phyloP scores from a whole-genome alignment of 2,797 vertebrate genomes.

The Meda fulgida region DNA sequence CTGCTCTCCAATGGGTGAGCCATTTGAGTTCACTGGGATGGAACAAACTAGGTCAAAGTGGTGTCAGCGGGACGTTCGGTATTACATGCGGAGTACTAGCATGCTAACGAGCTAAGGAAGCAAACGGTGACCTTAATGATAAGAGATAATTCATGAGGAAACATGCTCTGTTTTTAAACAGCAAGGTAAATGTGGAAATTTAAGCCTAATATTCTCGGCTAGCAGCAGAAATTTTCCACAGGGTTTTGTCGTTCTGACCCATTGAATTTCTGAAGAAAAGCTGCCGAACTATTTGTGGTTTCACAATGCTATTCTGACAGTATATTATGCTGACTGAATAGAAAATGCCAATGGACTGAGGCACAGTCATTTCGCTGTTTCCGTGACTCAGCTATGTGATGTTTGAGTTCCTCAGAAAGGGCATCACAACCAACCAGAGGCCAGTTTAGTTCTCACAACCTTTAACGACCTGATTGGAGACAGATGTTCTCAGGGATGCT shows the following conservation, averaged over 20 bases:
- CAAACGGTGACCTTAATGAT: background rate
- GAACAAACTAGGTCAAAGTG: conserved; percentile 51
- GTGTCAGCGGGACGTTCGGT: background rate
- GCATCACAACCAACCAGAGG: background rate
- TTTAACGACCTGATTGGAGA: conserved; percentile 35
- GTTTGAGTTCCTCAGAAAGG: conserved; percentile 9
- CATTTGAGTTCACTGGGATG: conserved; percentile 44
- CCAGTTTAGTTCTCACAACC: conserved; percentile 49
- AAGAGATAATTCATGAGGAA: conserved; percentile 12
- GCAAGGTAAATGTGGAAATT: conserved; percentile 9
- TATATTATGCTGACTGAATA: conserved; percentile 32
- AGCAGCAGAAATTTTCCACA: background rate
- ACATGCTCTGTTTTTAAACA: conserved; percentile 21
- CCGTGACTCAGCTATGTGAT: conserved; percentile 37
- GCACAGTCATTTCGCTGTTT: conserved; percentile 30
- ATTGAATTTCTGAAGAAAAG: conserved; percentile 3
- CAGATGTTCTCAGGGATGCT: conserved; percentile 17
- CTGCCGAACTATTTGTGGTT: conserved; percentile 30
- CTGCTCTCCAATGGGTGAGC: conserved; percentile 29
- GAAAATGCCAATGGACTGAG: conserved; percentile 2
- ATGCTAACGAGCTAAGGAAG: conserved; percentile 12
- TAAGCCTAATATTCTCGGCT: background rate
- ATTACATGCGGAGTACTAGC: background rate
- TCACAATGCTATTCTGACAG: background rate
- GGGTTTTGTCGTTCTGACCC: conserved; percentile 14